Conservation (phyloP, 2,113 vertebrate genomes). For the Ia io region DNA sequence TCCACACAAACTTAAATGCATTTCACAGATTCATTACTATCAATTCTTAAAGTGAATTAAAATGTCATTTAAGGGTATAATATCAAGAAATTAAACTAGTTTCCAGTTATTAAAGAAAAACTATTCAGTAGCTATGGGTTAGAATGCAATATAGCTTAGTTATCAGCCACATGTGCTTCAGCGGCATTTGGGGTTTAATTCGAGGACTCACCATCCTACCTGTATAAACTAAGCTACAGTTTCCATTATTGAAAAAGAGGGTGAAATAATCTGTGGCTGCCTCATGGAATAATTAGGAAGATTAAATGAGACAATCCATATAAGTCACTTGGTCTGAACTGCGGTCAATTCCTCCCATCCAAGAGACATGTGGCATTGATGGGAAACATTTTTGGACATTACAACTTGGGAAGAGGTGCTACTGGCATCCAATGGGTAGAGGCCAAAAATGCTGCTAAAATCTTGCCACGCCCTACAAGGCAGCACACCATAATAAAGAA, state of each 20-base stretch:
- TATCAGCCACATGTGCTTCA: not conserved
- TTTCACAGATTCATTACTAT: not conserved
- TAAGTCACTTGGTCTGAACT: not conserved
- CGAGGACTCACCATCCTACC: not conserved
- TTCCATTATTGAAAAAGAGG: not conserved
- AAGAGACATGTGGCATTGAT: not conserved
- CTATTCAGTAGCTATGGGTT: not conserved
- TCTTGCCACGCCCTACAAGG: not conserved
- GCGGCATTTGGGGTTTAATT: not conserved
- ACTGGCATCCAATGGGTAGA: not conserved
- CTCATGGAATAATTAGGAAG: not conserved
- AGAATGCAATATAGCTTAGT: not conserved
- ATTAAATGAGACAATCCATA: not conserved
- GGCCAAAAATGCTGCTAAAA: not conserved
- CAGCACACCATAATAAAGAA: not conserved
- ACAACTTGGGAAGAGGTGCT: not conserved
- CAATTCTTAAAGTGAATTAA: slow-evolving; percentile 11
- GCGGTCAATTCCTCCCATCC: not conserved
- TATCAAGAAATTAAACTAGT: slow-evolving; percentile 20
- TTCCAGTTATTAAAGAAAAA: not conserved
- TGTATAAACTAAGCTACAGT: not conserved
- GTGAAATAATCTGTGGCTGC: not conserved
- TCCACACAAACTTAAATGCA: not conserved
- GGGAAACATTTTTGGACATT: not conserved
- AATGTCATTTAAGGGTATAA: not conserved